phyloP scores from a whole-genome alignment of 2,113 vertebrate genomes.

The Steatornis caripensis region DNA sequence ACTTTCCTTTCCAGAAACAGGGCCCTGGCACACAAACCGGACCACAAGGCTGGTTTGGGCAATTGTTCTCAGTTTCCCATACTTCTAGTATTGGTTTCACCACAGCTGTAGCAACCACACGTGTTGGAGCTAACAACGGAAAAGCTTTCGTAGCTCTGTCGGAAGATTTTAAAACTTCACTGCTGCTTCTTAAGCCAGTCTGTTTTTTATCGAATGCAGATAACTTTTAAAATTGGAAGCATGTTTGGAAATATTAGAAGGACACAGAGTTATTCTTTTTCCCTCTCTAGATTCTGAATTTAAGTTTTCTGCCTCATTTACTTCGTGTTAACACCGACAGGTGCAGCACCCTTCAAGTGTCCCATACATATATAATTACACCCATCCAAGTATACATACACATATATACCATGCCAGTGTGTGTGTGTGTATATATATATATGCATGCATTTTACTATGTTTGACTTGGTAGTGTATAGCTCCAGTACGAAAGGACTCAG shows the following conservation, averaged over 20 bases:
- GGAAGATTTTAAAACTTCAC: neutral
- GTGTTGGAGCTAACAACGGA: neutral
- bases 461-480: neutral
- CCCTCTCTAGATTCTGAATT: neutral
- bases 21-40: neutral
- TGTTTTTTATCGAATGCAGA: neutral
- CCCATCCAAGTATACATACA: neutral
- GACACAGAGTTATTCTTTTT: neutral
- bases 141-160: neutral
- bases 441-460: neutral
- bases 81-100: neutral
- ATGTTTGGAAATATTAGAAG: neutral
- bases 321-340: neutral
- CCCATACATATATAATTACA: neutral
- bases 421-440: neutral
- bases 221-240: neutral
- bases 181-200: neutral
- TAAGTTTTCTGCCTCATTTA: neutral
- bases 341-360: neutral
- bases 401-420: neutral
- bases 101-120: neutral
- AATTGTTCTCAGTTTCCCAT: neutral
- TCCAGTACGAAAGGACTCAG: neutral
- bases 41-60: neutral
- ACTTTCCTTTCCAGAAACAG: neutral